These are phyloP conservation scores for Parauchenoglanis ngamensis DNA, from an alignment of 2,797 vertebrate genomes.

Conservation along the genomic window DNA sequence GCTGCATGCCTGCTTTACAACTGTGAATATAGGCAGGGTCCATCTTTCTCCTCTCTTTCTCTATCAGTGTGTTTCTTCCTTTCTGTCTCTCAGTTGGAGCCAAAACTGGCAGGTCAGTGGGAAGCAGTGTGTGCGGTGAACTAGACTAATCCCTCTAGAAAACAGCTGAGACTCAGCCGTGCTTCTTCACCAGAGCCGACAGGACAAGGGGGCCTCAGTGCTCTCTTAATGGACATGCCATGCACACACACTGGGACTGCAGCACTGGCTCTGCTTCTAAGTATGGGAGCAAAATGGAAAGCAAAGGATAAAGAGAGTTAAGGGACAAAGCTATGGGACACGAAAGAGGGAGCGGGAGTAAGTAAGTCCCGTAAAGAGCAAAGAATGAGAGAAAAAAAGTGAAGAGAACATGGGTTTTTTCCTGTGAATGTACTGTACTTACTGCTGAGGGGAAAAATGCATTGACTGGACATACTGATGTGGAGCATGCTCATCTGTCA, in stretches of 20 bases:
- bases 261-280: conserved; percentile 39
- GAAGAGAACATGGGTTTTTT: neutral
- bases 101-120: conserved; percentile 50
- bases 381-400: neutral
- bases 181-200: conserved; percentile 49
- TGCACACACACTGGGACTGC: conserved; percentile 5
- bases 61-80: neutral
- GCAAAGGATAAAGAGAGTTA: conserved; percentile 14
- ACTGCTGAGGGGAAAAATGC: neutral
- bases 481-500: neutral
- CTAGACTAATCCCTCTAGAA: conserved; percentile 60
- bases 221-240: conserved; percentile 52
- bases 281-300: neutral
- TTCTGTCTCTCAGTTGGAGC: conserved; percentile 21
- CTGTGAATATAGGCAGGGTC: neutral
- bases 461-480: neutral
- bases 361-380: neutral
- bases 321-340: neutral
- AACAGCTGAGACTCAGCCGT: conserved; percentile 59
- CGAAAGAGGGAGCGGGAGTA: neutral
- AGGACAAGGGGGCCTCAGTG: conserved; percentile 49
- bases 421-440: conserved; percentile 21
- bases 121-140: conserved; percentile 55
- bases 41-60: neutral
- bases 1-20: neutral